Evolutionary conservation across 2,888 invertebrate species (phyloP), one percentile per base, ranked within the genome.

Genomic region (Tuberolachnus salignus): DNA sequence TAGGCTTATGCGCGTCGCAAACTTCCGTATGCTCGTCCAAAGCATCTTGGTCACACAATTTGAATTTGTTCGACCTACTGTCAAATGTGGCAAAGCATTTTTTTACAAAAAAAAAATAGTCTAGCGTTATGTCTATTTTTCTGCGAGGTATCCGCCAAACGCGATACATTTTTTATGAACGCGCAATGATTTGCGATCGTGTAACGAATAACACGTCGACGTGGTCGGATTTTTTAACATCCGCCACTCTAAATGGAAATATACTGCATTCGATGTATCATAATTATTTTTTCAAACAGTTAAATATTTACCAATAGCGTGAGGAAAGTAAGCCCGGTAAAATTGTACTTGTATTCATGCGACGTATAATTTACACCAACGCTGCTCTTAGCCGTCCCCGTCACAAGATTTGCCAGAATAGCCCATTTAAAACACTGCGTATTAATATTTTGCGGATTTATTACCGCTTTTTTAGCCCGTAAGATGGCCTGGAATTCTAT

Each of bases 311-410:
- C 14, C 0, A 51, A 3, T 6, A 16, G 51, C 4, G 51, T 14
- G 0, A 16, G 51, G 16, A 51, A 51, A 6, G 16, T n/a, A 1
- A n/a, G n/a, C n/a, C n/a, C 51, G 0, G 14, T 16, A n/a, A 51
- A 51, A n/a, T 51, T 51, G 1, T 51, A 51, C 0, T 51, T 51
- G 3, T 51, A 14, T 4, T 51, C 16, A 4, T 51, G 4, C 1
- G n/a, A 3, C 2, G 0, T 3, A 1, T n/a, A 51, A n/a, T n/a
- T n/a, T 16, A 3, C 51, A 13, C 51, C 34, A 34, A 51, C 51
- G 51, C 1, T n/a, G n/a, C 6, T 0, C 16, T 3, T 0, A 6
- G 6, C 16, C 3, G 0, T 4, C 16, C 51, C n/a, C n/a, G 3
- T 51, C n/a, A 51, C 51, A 6, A 4, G 34, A 4, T 34, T 34